Base-by-base conservation (phyloP, 1,140 invertebrate species). In the Habropoda laboriosa region DNA sequence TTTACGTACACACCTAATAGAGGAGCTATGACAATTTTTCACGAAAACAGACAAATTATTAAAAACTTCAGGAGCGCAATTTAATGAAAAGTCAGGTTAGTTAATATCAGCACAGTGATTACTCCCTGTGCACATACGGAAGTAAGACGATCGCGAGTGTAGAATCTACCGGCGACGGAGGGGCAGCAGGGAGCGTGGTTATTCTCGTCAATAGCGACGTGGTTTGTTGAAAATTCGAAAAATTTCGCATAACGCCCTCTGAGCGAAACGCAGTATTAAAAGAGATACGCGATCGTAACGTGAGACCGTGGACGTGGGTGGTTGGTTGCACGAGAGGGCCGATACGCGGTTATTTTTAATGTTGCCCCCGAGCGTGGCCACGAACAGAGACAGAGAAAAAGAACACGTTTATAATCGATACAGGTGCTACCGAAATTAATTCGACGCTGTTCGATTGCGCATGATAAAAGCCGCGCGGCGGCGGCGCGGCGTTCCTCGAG, bases 341-440 rank as follows among this genome's bases (percentile, higher is more conserved):
- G 75, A 81, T 81, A 78, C 73, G 81, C 27, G 78, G 84, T 86
- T 86, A 86, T 86, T 86, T 86, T 86, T 86, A 86, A 86, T 86
- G 83, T 72, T 68, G 72, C 68, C 68, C 24, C 58, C 32, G 84
- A 66, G 47, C 66, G 49, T 30, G 40, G 6, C 38, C 45, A 68
- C 64, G 30, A 45, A 51, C 64, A 51, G 47, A 45, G 32, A 32
- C 40, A 79, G 47, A 66, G 67, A 74, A 85, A 53, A 47, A 80
- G 63, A 63, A 32, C 55, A 38, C 49, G 67, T 27, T 57, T 67
- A 81, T 79, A 78, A 47, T 42, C 58, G 58, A 47, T 86, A 74
- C 53, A 73, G 72, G 63, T 58, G 68, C 57, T 60, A 61, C 27
- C 7, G 79, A 80, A 63, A 73, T 57, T 49, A 55, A 77, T 57